Evolutionary conservation across 2,113 vertebrate genomes (phyloP), one percentile per base, ranked within the genome.

Genomic region (Nothoprocta perdicaria): DNA sequence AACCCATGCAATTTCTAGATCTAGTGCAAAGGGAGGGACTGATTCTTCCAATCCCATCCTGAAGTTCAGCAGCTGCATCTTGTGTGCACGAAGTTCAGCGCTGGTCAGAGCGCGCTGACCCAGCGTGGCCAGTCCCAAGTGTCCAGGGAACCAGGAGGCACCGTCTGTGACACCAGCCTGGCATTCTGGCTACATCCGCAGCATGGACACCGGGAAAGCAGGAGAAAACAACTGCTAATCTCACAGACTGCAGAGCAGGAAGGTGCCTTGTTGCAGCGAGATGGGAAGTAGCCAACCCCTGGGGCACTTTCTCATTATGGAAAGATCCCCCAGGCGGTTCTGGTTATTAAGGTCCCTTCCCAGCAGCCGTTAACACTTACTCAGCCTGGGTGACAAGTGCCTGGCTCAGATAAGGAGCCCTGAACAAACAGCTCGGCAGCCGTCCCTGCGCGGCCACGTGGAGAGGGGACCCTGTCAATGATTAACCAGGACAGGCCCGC

Each of bases 401-500:
- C 77, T 45, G 35, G 33, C 75, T 16, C 74, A 22, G 93, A 96
- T 96, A 96, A 94, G 77, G 14, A 29, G 52, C 21, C 74, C 65
- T 80, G 9, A 1, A 43, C 91, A 86, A 93, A 88, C 93, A 79
- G 88, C 71, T 33, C 4, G 0, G 6, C 31, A 5, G 7, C 67
- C 7, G 50, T 3, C 15, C 1, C 1, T 27, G 82, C 4, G 14
- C 62, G 24, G 86, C 72, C 94, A 77, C 22, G 33, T 80, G 89
- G 93, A 60, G 3, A 6, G 0, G 52, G 48, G 21, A 82, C 38
- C 66, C 24, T 27, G 80, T 46, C 7, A 41, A 95, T 93, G 10
- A 94, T 95, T 96, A 96, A 96, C 89, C 5, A 16, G 35, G 73
- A 72, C 40, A 33, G 57, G 27, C 41, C n/a, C 23, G 75, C 10